A percentile compares a stretch with the other conserved stretches of the same genome.
Evolutionary conservation across 2,797 vertebrate genomes (phyloP).

Genomic region (Geotrypetes seraphini): DNA sequence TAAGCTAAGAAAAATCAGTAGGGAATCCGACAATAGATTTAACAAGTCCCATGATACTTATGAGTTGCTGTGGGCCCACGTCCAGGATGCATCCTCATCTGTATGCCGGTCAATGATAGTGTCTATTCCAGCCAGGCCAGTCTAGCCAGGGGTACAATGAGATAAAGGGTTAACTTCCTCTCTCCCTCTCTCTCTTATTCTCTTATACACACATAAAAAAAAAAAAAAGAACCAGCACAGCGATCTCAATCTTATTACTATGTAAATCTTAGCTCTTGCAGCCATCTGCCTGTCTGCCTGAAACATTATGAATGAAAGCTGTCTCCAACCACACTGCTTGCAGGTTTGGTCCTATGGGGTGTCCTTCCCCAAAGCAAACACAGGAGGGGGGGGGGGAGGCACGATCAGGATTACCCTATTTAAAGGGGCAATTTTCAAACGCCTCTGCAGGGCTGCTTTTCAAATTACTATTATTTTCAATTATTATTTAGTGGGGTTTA

Average conservation of each 20-base stretch:
- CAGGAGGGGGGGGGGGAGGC: too few species aligned
- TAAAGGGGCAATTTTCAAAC: too few species aligned
- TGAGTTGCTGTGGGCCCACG: background rate
- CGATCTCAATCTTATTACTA: slow-evolving; percentile 46
- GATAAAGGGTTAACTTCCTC: background rate
- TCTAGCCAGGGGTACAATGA: background rate
- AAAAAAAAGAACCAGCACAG: slow-evolving; percentile 32
- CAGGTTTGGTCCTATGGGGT: too few species aligned
- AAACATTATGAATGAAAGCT: slow-evolving; percentile 12
- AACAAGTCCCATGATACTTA: background rate
- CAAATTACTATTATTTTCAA: too few species aligned
- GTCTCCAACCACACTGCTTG: slow-evolving; percentile 20
- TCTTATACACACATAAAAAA: slow-evolving; percentile 27
- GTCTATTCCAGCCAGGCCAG: slow-evolving; percentile 1
- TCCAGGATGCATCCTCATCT: background rate
- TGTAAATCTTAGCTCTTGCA: slow-evolving; percentile 38
- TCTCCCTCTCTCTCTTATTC: background rate
- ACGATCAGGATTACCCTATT: too few species aligned
- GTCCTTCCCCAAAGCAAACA: too few species aligned
- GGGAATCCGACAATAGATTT: background rate
- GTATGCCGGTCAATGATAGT: background rate
- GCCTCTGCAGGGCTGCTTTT: too few species aligned
- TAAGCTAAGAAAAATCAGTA: background rate
- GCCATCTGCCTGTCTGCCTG: slow-evolving; percentile 46
- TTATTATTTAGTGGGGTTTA: too few species aligned